Conservation (phyloP, 1,140 invertebrate species). For the Papilio polytes region DNA sequence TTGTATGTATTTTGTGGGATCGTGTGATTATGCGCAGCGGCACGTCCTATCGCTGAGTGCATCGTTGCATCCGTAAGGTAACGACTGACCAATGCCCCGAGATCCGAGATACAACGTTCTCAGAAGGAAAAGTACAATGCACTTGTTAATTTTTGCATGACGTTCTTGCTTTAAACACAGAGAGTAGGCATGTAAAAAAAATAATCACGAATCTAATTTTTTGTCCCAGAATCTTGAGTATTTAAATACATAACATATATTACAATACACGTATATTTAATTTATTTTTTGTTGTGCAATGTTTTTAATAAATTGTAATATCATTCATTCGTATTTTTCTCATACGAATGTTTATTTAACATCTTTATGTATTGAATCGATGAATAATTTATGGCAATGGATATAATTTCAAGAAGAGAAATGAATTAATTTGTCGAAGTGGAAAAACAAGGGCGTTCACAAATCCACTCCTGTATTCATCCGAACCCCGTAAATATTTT, state of each 20-base stretch:
- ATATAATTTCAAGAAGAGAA: slow-evolving; percentile 69
- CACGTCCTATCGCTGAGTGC: slow-evolving; percentile 62
- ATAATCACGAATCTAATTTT: background rate
- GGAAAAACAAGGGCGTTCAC: slow-evolving; percentile 59
- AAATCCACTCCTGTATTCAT: slow-evolving; percentile 74
- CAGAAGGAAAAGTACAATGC: slow-evolving; percentile 61
- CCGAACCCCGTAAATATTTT: slow-evolving; percentile 80
- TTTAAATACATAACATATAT: too few relatives aligned
- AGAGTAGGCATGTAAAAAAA: background rate
- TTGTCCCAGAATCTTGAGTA: background rate
- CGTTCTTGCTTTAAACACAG: background rate
- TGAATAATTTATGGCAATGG: slow-evolving; percentile 57
- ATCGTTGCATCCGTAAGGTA: slow-evolving; percentile 68
- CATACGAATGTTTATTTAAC: slow-evolving; percentile 4
- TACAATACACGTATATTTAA: too few relatives aligned
- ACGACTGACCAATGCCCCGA: slow-evolving; percentile 51
- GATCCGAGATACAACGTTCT: slow-evolving; percentile 74
- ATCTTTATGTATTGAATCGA: slow-evolving; percentile 37
- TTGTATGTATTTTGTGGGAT: background rate
- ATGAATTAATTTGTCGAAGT: slow-evolving; percentile 73
- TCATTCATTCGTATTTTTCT: background rate
- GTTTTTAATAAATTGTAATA: slow-evolving; percentile 26
- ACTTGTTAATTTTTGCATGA: slow-evolving; percentile 62
- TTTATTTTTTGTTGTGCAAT: background rate
- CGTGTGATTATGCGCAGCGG: slow-evolving; percentile 43